Conservation (phyloP, 2,113 vertebrate species). For the western clawed frog (Xenopus tropicalis) region UCB_Xtro_10.0 CM004449.2:88544001-88544500, state of each 20-base stretch:
- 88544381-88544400: slow-evolving; percentile 43
- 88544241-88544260: slow-evolving; percentile 32
- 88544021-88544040: too few species aligned
- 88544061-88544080: slow-evolving; percentile 5
- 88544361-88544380: slow-evolving; percentile 25
- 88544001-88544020: too few species aligned
- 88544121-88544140: slow-evolving; percentile 35
- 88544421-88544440: slow-evolving; percentile 28
- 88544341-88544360: slow-evolving; percentile 25
- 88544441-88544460: slow-evolving; percentile 25
- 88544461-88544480: slow-evolving; percentile 35
- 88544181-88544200: slow-evolving; percentile 17
- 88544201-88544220: slow-evolving; percentile 34
- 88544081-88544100: slow-evolving; percentile 13
- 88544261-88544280: slow-evolving; percentile 38
- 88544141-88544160: slow-evolving; percentile 11
- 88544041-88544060: neutral
- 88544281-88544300: slow-evolving; percentile 23
- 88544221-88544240: slow-evolving; percentile 6
- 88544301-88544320: slow-evolving; percentile 13
- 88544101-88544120: slow-evolving; percentile 12
- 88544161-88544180: slow-evolving; percentile 24
- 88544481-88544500: slow-evolving; percentile 34
- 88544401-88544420: slow-evolving; percentile 19
- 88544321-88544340: slow-evolving; percentile 14